Evolutionary conservation across 2,113 vertebrate species (phyloP), one percentile per base, ranked within the genome.

Genomic region (Corydoras sp.): DNA sequence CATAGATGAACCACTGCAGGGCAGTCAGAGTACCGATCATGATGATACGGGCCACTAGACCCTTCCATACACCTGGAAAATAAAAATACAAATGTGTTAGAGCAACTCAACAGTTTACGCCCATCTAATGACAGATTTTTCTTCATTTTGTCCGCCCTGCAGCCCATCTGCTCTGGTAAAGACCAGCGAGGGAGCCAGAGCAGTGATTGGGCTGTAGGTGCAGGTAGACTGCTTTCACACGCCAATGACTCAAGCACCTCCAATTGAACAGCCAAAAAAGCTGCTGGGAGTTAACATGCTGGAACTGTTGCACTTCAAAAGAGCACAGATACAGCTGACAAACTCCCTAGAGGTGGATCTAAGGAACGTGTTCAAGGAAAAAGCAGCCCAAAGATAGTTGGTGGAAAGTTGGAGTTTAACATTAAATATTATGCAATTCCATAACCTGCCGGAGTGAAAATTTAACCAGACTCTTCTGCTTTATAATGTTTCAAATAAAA

Each of bases 11-110:
- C 97, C 97, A 99, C 90, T 99, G 97, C 74, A 99, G 89, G 60
- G 96, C 97, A 14, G 97, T 99, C 83, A 99, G 86, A 4, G 96
- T 99, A 82, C 97, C 97, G n/a, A 99, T 99, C 97, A 99, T 99
- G 81, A 99, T 99, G 88, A 99, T 99, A 89, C 96, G 94, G 63
- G 97, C 96, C 4, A 98, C 84, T 1, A 99, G 92, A 62, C 96
- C 97, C 87, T 99, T 99, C 97, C 96, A 99, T 32, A 99, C 96
- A 75, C 97, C 97, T 99, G 80, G 3, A 67, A 14, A 74, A 62
- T 68, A 14, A 6, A 29, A 3, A 72, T 2, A 64, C 13, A 14
- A 63, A 58, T 18, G 13, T 14, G 51, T 11, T 53, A 3, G 35
- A 43, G 4, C 4, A 43, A 4, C 35, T 5, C 35, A 43, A 43